These are phyloP conservation scores for Triplophysa rosa DNA, from an alignment of 2,113 vertebrate species.

Conservation along the genomic window DNA sequence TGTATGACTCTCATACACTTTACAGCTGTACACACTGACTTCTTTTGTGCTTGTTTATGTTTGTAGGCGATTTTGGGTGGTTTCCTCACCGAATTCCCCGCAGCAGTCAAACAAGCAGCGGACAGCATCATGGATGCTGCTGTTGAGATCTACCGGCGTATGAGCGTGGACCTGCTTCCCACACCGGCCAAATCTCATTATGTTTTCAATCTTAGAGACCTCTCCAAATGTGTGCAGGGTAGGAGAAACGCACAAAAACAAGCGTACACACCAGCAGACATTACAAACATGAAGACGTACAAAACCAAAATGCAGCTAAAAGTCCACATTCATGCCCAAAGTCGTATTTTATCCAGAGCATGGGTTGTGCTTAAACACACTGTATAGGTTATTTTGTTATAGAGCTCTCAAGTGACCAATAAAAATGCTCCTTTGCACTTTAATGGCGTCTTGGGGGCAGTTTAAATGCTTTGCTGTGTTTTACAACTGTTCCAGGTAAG, in stretches of 20 bases:
- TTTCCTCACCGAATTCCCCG: constrained; percentile 80
- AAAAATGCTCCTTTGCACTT: constrained; percentile 35
- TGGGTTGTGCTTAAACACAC: neutral
- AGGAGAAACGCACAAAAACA: constrained; percentile 23
- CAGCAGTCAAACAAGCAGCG: constrained; percentile 74
- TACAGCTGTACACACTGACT: neutral
- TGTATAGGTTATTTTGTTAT: neutral
- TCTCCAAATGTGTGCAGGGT: constrained; percentile 89
- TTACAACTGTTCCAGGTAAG: neutral
- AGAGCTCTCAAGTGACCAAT: neutral
- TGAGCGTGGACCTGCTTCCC: constrained; percentile 86
- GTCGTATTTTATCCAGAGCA: neutral
- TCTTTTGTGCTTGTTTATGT: constrained; percentile 19
- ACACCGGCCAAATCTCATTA: constrained; percentile 90
- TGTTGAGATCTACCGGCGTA: constrained; percentile 84
- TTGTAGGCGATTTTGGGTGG: constrained; percentile 81
- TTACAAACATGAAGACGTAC: neutral
- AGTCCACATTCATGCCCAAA: too few relatives aligned
- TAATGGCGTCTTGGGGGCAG: neutral
- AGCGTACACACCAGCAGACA: neutral
- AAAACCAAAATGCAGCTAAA: too few relatives aligned
- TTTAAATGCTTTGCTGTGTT: neutral
- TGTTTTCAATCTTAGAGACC: constrained; percentile 85
- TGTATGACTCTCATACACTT: neutral
- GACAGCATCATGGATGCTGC: constrained; percentile 81